Conservation (phyloP, 2,113 vertebrate genomes). For the Thunnus maccoyii region DNA sequence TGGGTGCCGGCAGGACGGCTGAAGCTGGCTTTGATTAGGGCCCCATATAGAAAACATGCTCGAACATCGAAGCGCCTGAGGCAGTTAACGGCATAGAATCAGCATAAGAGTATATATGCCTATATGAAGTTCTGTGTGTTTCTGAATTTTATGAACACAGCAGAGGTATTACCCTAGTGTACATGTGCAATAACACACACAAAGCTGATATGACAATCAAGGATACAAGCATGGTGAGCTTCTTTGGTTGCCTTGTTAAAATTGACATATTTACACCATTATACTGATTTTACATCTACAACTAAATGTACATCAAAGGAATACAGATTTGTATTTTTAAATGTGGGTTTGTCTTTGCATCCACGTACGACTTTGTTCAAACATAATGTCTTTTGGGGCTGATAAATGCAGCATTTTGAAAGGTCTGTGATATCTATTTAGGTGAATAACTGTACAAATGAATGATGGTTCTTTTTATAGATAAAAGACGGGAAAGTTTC, state of each 20-base stretch:
- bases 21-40: slow-evolving; percentile 71
- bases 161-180: background rate
- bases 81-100: slow-evolving; percentile 49
- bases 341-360: background rate
- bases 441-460: background rate
- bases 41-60: slow-evolving; percentile 55
- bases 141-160: slow-evolving; percentile 1
- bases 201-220: background rate
- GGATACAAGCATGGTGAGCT: background rate
- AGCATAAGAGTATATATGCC: slow-evolving; percentile 22
- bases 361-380: background rate
- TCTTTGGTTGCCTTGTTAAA: slow-evolving; percentile 5
- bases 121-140: slow-evolving; percentile 13
- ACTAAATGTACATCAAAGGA: background rate
- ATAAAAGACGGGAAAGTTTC: background rate
- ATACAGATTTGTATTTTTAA: background rate
- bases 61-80: slow-evolving; percentile 15
- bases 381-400: background rate
- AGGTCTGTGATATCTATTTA: background rate
- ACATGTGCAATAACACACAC: background rate
- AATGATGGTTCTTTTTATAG: no score
- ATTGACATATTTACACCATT: background rate
- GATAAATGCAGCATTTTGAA: background rate
- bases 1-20: slow-evolving; percentile 51
- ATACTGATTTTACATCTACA: background rate